Evolutionary conservation across 2,888 invertebrate species (phyloP).

Genomic region (Artemia sinica): DNA sequence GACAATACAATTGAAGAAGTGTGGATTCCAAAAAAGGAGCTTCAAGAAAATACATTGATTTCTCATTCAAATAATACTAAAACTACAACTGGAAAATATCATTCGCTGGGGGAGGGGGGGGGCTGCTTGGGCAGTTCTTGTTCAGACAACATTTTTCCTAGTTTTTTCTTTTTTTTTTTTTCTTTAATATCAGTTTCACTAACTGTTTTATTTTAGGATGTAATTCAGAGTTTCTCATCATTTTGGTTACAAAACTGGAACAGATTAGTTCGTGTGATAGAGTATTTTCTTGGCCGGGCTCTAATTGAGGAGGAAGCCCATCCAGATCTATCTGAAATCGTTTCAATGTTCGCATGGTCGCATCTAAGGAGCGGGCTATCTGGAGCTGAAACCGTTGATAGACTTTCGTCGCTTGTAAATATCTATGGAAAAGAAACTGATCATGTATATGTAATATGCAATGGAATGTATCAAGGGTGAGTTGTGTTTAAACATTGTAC

Average conservation of each 20-base stretch:
- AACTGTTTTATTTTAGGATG: neutral
- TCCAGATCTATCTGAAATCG: conserved; percentile 3
- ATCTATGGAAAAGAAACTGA: neutral
- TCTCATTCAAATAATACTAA: no score
- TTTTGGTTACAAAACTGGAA: conserved; percentile 1
- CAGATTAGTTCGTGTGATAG: neutral
- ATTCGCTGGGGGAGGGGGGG: no score
- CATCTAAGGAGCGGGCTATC: neutral
- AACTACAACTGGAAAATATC: no score
- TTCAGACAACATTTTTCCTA: neutral
- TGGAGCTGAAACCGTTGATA: neutral
- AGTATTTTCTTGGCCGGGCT: neutral
- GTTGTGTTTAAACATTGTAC: neutral
- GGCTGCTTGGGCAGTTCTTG: no score
- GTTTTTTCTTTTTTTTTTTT: neutral
- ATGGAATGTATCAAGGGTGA: neutral
- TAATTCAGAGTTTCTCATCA: neutral
- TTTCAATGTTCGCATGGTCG: conserved; percentile 10
- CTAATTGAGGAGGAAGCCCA: neutral
- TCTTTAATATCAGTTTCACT: neutral
- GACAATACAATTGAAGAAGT: no score
- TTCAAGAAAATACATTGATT: no score
- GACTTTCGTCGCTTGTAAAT: neutral
- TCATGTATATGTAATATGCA: neutral
- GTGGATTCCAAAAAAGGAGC: no score